Evolutionary conservation across 2,888 invertebrate species (phyloP), one percentile per base, ranked within the genome.

Genomic region (Strigamia crassipes): DNA sequence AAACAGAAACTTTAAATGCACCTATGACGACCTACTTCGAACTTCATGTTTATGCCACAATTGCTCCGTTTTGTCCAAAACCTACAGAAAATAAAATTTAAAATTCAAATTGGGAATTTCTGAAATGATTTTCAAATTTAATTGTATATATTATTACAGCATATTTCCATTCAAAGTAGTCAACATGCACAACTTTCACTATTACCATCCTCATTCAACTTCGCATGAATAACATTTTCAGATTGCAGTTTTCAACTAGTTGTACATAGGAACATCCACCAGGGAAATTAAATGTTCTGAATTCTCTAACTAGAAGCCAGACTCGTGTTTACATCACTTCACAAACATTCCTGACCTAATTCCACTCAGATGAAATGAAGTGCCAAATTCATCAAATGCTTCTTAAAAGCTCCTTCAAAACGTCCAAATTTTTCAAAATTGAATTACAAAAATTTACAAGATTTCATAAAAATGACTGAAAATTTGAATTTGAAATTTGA

Each of bases 281-380:
- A 31, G 66, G 66, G 66, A 66, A 66, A 66, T 66, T 66, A 66
- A 66, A 66, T 66, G 66, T 66, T 66, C 66, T 66, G 15, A 66
- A 66, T 66, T 66, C 66, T 66, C 27, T 66, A 66, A 66, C 66
- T 8, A 66, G 66, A 23, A 66, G 23, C 66, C 31, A 66, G 27
- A 15, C 66, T 66, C 66, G 2, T 66, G 66, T 66, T 66, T 66
- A 66, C 66, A 66, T 66, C 66, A 66, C 66, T 66, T 66, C 27
- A 23, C 66, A 66, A 66, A 66, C 66, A 66, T 66, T 66, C 66
- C 66, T 66, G 66, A 66, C 66, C 66, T 31, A 66, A 66, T 66
- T 66, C 27, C 66, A 27, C 66, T 27, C 10, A 3, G 27, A 51
- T 27, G 66, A 66, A 66, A 66, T 66, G 27, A 66, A 66, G 27